A percentile compares a stretch with the other conserved stretches of the same genome.
Evolutionary conservation across 2,113 vertebrate genomes (phyloP).

Genomic region (Elachura formosa): DNA sequence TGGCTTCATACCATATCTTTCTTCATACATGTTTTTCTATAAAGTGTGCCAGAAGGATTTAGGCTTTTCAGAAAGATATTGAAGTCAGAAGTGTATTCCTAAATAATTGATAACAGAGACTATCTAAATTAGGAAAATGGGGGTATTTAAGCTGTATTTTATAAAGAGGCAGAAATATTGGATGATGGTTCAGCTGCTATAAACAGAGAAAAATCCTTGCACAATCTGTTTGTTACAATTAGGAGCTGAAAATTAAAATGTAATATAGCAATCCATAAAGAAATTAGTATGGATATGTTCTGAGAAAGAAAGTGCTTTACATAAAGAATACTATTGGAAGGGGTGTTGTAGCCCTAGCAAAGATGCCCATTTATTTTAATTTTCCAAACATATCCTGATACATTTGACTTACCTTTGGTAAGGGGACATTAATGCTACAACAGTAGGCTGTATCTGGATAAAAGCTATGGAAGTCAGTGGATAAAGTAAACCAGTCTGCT

Average conservation of each 20-base stretch:
- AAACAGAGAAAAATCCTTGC: neutral
- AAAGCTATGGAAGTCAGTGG: neutral
- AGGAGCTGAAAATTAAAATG: conserved; percentile 9
- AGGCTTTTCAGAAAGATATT: neutral
- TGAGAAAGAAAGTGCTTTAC: neutral
- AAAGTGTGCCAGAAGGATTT: neutral
- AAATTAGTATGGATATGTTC: neutral
- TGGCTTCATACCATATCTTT: neutral
- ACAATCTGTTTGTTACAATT: neutral
- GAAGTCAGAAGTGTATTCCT: neutral
- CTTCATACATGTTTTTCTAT: neutral
- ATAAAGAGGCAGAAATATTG: neutral
- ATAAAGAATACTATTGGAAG: neutral
- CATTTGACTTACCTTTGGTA: neutral
- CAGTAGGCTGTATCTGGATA: neutral
- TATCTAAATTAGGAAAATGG: neutral
- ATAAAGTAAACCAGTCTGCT: neutral
- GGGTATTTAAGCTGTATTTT: neutral
- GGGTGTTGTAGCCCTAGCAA: neutral
- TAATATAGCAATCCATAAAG: neutral
- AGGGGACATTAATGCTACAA: neutral
- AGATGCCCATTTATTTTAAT: neutral
- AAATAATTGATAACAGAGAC: neutral
- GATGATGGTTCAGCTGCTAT: neutral
- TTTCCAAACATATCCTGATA: neutral